These are phyloP conservation scores for Anolis carolinensis DNA, from an alignment of 2,113 vertebrate species.

Conservation along the genomic window DNA sequence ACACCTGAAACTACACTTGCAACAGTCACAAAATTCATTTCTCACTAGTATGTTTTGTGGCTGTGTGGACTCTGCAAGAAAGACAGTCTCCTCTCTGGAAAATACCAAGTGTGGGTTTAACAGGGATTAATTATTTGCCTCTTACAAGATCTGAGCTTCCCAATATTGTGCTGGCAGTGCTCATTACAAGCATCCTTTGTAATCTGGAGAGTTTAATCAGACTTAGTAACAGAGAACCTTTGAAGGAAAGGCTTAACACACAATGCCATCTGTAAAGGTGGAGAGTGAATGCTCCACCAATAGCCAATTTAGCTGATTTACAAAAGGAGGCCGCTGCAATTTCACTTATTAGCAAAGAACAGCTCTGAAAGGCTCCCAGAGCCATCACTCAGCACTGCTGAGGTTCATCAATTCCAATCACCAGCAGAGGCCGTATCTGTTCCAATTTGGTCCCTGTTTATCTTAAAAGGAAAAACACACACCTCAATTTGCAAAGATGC, in stretches of 20 bases:
- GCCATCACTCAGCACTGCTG: neutral
- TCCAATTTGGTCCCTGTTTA: neutral
- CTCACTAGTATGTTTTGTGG: neutral
- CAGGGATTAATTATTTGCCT: constrained; percentile 11
- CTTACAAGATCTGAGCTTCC: neutral
- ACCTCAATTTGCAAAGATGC: neutral
- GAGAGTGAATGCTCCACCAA: neutral
- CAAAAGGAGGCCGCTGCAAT: neutral
- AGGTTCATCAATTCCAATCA: neutral
- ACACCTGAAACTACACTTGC: neutral
- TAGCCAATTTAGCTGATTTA: neutral
- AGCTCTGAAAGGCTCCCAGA: neutral
- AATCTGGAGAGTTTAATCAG: constrained; percentile 8
- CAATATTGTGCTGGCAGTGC: neutral
- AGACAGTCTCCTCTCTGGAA: neutral
- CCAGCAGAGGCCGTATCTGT: fast-evolving
- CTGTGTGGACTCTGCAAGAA: neutral
- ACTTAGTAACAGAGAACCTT: constrained; percentile 16
- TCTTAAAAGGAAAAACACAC: neutral
- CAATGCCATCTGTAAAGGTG: constrained; percentile 8
- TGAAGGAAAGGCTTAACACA: neutral
- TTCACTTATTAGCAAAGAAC: neutral
- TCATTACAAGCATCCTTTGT: neutral
- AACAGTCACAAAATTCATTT: neutral
- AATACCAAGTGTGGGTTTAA: neutral